Percentiles rank a stretch among this genome's conserved stretches.
These are phyloP conservation scores for Alsophila aescularia DNA, from an alignment of 2,888 invertebrate genomes.

Conservation along the genomic window DNA sequence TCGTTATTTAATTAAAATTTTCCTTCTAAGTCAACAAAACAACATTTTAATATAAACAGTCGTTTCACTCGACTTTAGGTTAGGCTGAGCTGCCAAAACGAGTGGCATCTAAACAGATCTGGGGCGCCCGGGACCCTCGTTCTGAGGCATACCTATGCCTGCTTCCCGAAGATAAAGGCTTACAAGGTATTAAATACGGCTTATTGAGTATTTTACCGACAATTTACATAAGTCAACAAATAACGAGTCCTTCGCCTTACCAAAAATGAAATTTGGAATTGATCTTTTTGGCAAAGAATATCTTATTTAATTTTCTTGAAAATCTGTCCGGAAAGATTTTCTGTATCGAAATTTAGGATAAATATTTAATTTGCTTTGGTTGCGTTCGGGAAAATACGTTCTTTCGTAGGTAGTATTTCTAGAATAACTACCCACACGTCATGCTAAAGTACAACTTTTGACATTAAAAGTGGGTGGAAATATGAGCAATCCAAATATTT, in stretches of 20 bases:
- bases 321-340: neutral
- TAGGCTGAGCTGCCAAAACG: slow-evolving; percentile 33
- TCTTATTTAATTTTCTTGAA: slow-evolving; percentile 20
- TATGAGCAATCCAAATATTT: no score
- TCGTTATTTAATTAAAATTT: neutral
- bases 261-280: slow-evolving; percentile 51
- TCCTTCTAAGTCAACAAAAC: slow-evolving; percentile 13
- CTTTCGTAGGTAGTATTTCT: neutral
- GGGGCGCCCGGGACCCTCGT: slow-evolving; percentile 39
- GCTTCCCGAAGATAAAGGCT: slow-evolving; percentile 69
- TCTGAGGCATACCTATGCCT: slow-evolving; percentile 54
- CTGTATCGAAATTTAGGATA: neutral
- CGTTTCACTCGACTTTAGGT: slow-evolving; percentile 29
- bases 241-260: slow-evolving; percentile 54
- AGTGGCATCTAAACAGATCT: slow-evolving; percentile 34
- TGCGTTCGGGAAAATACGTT: neutral
- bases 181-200: slow-evolving; percentile 65
- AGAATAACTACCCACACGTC: neutral
- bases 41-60: slow-evolving; percentile 31
- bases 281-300: slow-evolving; percentile 35
- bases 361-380: neutral
- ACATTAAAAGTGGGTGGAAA: no score
- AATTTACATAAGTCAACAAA: slow-evolving; percentile 70
- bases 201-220: slow-evolving; percentile 69
- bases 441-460: no score